These are phyloP conservation scores for Andrena minutula DNA, from an alignment of 2,888 invertebrate species.

Conservation along the genomic window DNA sequence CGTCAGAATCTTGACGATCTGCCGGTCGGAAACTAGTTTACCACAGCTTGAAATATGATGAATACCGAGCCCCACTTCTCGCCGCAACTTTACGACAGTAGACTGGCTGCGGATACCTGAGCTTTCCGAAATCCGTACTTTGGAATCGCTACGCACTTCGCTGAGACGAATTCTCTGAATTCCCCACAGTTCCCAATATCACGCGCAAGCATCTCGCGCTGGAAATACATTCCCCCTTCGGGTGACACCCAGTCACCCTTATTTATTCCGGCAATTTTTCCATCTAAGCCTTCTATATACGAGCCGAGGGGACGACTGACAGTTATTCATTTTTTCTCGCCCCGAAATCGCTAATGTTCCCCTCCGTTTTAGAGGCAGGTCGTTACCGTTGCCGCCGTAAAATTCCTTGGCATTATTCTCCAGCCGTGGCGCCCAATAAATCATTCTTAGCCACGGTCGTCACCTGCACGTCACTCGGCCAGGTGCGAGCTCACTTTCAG, in stretches of 20 bases:
- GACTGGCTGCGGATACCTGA: neutral
- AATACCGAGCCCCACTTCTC: conserved; percentile 1
- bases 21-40: conserved; percentile 4
- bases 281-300: neutral
- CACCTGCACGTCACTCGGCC: conserved; percentile 23
- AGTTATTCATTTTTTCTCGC: conserved; percentile 37
- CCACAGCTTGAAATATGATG: conserved; percentile 29
- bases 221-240: neutral
- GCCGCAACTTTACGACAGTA: conserved; percentile 16
- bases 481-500: conserved; percentile 6
- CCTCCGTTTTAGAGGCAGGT: conserved; percentile 20
- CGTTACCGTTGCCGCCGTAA: conserved; percentile 33
- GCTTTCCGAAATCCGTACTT: neutral
- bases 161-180: neutral
- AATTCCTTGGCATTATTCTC: conserved; percentile 40
- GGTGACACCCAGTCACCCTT: neutral
- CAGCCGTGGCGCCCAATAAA: conserved; percentile 34
- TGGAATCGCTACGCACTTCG: neutral
- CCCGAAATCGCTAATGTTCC: conserved; percentile 30
- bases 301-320: neutral
- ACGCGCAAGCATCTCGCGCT: neutral
- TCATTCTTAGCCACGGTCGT: conserved; percentile 42
- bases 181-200: neutral
- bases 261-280: conserved; percentile 41
- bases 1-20: conserved; percentile 24